phyloP scores from a whole-genome alignment of 1,140 invertebrate species.

The Cotesia typhae region DNA sequence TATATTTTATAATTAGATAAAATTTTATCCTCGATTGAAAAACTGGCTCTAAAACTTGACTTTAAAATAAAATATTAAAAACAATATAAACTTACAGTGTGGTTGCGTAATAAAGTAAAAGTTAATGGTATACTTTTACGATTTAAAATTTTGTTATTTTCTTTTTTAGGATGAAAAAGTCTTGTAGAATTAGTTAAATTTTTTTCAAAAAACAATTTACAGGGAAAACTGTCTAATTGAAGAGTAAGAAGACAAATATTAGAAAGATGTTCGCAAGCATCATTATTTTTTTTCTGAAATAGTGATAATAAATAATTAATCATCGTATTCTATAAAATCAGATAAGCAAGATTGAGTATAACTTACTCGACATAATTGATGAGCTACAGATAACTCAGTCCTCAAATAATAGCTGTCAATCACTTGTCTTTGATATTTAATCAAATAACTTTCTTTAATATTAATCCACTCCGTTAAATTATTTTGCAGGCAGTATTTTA shows the following conservation, averaged over 20 bases:
- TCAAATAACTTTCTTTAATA: constrained; percentile 52
- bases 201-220: constrained; percentile 60
- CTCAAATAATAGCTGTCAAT: constrained; percentile 66
- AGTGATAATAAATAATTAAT: constrained; percentile 41
- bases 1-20: too few species aligned
- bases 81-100: constrained; percentile 50
- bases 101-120: constrained; percentile 65
- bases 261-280: constrained; percentile 74
- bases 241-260: constrained; percentile 76
- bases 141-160: constrained; percentile 63
- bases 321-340: constrained; percentile 14
- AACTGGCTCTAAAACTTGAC: constrained; percentile 1
- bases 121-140: constrained; percentile 65
- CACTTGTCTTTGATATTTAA: constrained; percentile 56
- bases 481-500: constrained; percentile 60
- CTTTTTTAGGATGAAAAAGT: constrained; percentile 68
- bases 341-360: constrained; percentile 18
- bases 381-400: constrained; percentile 61
- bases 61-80: constrained; percentile 29
- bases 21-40: too few species aligned
- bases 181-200: constrained; percentile 57
- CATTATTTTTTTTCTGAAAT: constrained; percentile 63
- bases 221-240: constrained; percentile 66
- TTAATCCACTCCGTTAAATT: constrained; percentile 53
- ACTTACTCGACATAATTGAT: constrained; percentile 67